These are phyloP conservation scores for Agelaius tricolor DNA, from an alignment of 2,113 vertebrate species.

Conservation along the genomic window DNA sequence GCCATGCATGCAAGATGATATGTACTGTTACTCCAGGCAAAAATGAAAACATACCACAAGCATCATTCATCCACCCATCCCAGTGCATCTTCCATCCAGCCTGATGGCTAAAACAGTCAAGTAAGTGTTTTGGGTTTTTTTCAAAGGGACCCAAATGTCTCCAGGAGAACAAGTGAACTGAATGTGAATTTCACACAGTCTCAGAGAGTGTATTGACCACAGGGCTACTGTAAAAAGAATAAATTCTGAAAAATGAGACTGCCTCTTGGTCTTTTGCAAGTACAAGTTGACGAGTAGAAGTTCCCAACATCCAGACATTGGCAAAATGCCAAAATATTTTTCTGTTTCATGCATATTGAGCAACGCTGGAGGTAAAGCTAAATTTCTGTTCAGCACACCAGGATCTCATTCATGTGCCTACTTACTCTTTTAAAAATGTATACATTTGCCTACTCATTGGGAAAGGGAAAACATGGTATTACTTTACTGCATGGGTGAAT, in stretches of 20 bases:
- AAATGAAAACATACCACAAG: not conserved
- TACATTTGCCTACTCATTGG: not conserved
- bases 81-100: not conserved
- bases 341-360: fast-evolving
- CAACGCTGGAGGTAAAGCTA: not conserved
- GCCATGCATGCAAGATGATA: not conserved
- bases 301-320: not conserved
- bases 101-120: not conserved
- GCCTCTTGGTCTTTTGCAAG: not conserved
- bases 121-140: not conserved
- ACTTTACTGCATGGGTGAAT: not conserved
- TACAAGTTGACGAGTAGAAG: not conserved
- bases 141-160: not conserved
- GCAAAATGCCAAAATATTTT: not conserved
- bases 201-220: not conserved
- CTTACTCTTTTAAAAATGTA: not conserved
- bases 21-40: not conserved
- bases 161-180: not conserved
- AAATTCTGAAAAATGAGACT: not conserved
- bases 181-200: not conserved
- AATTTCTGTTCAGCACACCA: not conserved
- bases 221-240: not conserved
- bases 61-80: not conserved
- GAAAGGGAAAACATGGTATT: not conserved
- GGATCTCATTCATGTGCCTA: not conserved